A percentile compares a stretch with the other conserved stretches of the same genome.
Evolutionary conservation across 2,113 vertebrate genomes (phyloP).

Genomic region (Cottus gobio): DNA sequence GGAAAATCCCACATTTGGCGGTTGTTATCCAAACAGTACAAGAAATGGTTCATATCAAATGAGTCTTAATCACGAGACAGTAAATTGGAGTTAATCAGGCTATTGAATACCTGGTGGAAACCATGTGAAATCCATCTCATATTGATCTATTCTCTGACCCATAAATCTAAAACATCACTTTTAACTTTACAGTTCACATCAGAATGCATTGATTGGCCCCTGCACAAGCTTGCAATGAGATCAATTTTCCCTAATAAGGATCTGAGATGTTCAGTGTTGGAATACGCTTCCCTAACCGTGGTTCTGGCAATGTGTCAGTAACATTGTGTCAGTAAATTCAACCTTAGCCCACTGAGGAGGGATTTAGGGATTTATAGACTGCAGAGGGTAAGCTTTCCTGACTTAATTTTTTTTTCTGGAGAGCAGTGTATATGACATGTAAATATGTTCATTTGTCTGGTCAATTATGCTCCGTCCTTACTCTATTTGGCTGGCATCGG

Average conservation of each 20-base stretch:
- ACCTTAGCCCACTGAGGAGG: conserved; percentile 55
- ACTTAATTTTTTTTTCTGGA: conserved; percentile 66
- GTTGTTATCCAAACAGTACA: conserved; percentile 22
- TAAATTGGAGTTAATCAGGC: conserved; percentile 43
- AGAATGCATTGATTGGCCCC: conserved; percentile 57
- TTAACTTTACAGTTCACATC: conserved; percentile 49
- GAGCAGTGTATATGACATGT: conserved; percentile 67
- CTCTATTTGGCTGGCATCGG: conserved; percentile 56
- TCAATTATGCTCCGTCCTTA: conserved; percentile 67
- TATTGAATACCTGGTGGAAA: conserved; percentile 27
- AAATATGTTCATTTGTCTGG: conserved; percentile 75
- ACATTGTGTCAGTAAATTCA: conserved; percentile 70
- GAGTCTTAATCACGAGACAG: conserved; percentile 36
- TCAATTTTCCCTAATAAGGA: conserved; percentile 63
- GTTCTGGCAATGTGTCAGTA: conserved; percentile 55
- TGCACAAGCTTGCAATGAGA: conserved; percentile 40
- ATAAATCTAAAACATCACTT: conserved; percentile 49
- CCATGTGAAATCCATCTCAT: conserved; percentile 40
- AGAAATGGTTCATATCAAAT: conserved; percentile 39
- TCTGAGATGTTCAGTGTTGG: conserved; percentile 44
- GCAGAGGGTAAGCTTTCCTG: conserved; percentile 61
- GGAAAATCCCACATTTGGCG: conserved; percentile 15
- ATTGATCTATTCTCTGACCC: conserved; percentile 58
- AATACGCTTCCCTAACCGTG: conserved; percentile 37
- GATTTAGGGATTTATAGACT: conserved; percentile 76